Base-by-base conservation (phyloP, 1,140 invertebrate species). In the Caerostris extrusa region DNA sequence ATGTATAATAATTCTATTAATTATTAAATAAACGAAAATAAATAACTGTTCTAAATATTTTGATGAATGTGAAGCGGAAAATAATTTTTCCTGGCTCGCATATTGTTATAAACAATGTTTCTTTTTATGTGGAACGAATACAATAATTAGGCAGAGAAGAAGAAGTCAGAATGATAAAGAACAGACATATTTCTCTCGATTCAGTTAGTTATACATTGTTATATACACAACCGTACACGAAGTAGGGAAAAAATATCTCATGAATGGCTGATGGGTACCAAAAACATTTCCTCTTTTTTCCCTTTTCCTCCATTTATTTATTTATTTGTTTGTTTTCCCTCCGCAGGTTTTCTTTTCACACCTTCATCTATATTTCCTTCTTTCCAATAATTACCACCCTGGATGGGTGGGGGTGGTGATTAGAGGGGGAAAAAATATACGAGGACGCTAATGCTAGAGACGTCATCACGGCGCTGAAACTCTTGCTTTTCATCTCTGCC, bases 321-420 rank as follows among this genome's bases (percentile, higher is more conserved):
- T 91, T 91, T 91, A 91, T 91, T 91, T 91, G 82, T 91, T 60
- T 91, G 69, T 77, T 77, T 77, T 34, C 69, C 69, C 50, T 5
- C 19, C 10, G 50, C n/a, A 71, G 58, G 82, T 89, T 60, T 57
- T 91, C 82, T 91, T 61, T 10, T n/a, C 56, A 17, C 71, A 57
- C 69, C 89, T 87, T 91, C 90, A 91, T 91, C 90, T 91, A 91
- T 91, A 91, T 91, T 91, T 91, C 71, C 19, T 69, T 61, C 69
- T n/a, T 81, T 61, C 90, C 90, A 91, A 91, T 91, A 91, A 91
- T 91, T 91, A 91, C 89, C 89, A 82, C 19, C 57, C 64, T 77
- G 56, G 88, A 77, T 90, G 69, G 64, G 57, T 19, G 50, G 19
- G 87, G 34, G 17, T 19, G 34, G n/a, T 3, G 3, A 14, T 6